A percentile compares a stretch with the other conserved stretches of the same genome.
These are phyloP conservation scores for Pao palembangensis DNA, from an alignment of 2,113 vertebrate genomes.

Conservation along the genomic window DNA sequence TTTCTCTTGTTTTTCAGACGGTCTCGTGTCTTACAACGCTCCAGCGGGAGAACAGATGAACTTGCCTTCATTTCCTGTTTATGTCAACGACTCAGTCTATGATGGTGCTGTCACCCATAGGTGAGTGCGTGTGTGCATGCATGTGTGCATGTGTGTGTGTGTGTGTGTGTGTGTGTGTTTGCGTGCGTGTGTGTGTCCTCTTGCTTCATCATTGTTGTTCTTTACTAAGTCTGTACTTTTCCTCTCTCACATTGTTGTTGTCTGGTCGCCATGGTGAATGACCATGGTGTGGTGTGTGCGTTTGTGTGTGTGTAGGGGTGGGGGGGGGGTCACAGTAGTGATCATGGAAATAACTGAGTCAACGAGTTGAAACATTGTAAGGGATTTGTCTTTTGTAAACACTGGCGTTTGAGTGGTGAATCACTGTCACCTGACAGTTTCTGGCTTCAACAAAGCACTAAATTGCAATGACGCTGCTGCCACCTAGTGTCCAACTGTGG, in stretches of 20 bases:
- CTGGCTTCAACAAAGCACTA: slow-evolving; percentile 9
- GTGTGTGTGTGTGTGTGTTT: not conserved
- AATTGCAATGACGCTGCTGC: slow-evolving; percentile 38
- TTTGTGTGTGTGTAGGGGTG: no score
- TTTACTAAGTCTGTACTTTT: slow-evolving; percentile 4
- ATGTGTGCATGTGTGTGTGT: not conserved
- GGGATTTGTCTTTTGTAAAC: slow-evolving; percentile 18
- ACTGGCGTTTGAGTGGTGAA: slow-evolving; percentile 59
- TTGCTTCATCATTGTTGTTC: slow-evolving; percentile 5
- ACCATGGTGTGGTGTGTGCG: not conserved
- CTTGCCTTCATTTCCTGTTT: slow-evolving; percentile 74
- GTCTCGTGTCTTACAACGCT: slow-evolving; percentile 90
- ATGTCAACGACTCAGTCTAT: slow-evolving; percentile 93
- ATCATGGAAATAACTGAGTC: slow-evolving; percentile 56
- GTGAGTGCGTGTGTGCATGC: slow-evolving; percentile 63
- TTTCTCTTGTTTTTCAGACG: slow-evolving; percentile 74
- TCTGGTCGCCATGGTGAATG: slow-evolving; percentile 54
- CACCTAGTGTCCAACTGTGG: slow-evolving; percentile 55
- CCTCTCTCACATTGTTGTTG: slow-evolving; percentile 39
- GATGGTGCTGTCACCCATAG: slow-evolving; percentile 91
- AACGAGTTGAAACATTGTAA: slow-evolving; percentile 18
- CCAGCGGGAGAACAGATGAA: slow-evolving; percentile 86
- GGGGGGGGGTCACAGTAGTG: slow-evolving; percentile 49
- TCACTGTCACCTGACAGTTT: slow-evolving; percentile 68
- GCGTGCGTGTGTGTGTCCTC: not conserved